Evolutionary conservation across 2,797 vertebrate species (phyloP).

Genomic region (Pseudopleuronectes americanus): DNA sequence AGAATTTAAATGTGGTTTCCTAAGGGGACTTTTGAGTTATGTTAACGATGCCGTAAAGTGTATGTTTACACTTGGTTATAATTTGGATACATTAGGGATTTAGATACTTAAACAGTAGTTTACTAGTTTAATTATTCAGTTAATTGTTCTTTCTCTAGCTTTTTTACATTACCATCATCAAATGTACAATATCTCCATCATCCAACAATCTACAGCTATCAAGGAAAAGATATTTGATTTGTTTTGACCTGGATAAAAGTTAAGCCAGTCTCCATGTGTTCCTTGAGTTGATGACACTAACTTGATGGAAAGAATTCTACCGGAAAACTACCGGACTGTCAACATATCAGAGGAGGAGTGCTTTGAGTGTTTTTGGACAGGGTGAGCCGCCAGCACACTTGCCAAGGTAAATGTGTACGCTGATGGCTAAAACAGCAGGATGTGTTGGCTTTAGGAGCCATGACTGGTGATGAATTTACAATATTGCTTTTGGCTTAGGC

Average conservation of each 20-base stretch:
- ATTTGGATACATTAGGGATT: no score
- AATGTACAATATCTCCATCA: not conserved
- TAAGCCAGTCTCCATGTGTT: slow-evolving; percentile 25
- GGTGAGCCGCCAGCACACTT: slow-evolving; percentile 14
- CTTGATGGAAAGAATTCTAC: slow-evolving; percentile 56
- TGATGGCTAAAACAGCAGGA: slow-evolving; percentile 67
- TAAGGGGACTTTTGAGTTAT: no score
- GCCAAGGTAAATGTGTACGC: slow-evolving; percentile 65
- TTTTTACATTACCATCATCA: no score
- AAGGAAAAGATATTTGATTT: slow-evolving; percentile 26
- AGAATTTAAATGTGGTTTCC: no score
- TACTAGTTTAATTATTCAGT: no score
- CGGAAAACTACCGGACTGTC: slow-evolving; percentile 38
- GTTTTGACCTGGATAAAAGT: slow-evolving; percentile 37
- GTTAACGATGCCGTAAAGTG: no score
- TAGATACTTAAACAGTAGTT: no score
- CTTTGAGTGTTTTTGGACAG: slow-evolving; percentile 55
- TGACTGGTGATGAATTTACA: slow-evolving; percentile 54
- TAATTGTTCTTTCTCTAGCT: no score
- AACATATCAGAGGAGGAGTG: slow-evolving; percentile 39
- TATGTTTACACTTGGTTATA: no score
- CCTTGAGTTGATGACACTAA: slow-evolving; percentile 41
- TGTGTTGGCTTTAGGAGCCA: slow-evolving; percentile 53
- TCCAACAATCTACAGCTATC: not conserved
- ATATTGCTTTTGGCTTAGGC: slow-evolving; percentile 31